Evolutionary conservation across 2,113 vertebrate species (phyloP), one percentile per base, ranked within the genome.

Genomic region (Struthio camelus): DNA sequence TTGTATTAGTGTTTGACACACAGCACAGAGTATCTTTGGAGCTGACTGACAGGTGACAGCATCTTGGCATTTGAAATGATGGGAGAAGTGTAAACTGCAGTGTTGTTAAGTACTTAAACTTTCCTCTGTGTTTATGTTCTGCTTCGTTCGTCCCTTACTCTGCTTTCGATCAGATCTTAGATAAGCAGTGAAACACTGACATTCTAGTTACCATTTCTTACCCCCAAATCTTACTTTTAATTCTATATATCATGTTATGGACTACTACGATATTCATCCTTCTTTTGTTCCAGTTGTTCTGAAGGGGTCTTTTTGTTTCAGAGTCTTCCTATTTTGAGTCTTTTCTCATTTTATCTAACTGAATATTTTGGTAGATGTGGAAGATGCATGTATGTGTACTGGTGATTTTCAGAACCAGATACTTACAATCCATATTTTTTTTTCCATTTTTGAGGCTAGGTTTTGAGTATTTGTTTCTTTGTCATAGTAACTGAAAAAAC

Each of bases 11-110:
- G 27, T 6, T 4, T 76, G 15, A 10, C 36, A 46, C 62, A 72
- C 85, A 81, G 25, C 6, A 14, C 2, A 25, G 7, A 38, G 6
- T 28, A 4, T 69, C 25, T 77, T 44, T 90, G 53, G 14, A 64
- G 15, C 16, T 83, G 8, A 42, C 19, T 58, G 40, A 6, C 15
- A 2, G 3, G 3, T 12, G 38, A 9, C 25, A 85, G 19, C 7
- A 24, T 53, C 40, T 16, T 0, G 0, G 0, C 1, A 2, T 53
- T 16, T n/a, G 18, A 40, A 51, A 17, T 24, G 5, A 19, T 8
- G 10, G 38, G 9, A 54, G 34, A 46, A 51, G 10, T 17, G 6
- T 34, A 59, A 59, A 10, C 10, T 46, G 4, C 2, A 38, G 16
- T 14, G 51, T 6, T 20, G 6, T 10, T 5, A 87, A 64, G 9